Evolutionary conservation across 1,140 invertebrate genomes (phyloP).

Genomic region (Varroa destructor): DNA sequence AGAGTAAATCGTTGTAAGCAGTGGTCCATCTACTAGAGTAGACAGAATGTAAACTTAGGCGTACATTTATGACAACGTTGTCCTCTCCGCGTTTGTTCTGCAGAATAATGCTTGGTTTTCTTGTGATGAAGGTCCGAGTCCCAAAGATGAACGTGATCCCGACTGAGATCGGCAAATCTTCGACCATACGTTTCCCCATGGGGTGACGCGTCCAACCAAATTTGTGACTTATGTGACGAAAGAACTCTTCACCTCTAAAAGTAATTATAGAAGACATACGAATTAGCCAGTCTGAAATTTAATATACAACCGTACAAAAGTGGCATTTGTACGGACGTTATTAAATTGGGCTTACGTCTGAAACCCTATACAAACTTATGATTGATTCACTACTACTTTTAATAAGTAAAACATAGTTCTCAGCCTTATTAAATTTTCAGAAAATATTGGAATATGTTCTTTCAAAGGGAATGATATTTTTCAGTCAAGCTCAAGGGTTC

Average conservation of each 20-base stretch:
- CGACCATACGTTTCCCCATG: constrained; percentile 62
- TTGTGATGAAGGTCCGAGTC: constrained; percentile 82
- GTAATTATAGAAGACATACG: neutral
- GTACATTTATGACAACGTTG: constrained; percentile 68
- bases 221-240: constrained; percentile 71
- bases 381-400: neutral
- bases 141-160: constrained; percentile 87
- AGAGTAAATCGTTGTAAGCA: too few species aligned
- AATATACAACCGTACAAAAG: neutral
- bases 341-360: neutral
- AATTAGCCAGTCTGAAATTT: too few species aligned
- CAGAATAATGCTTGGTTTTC: constrained; percentile 60
- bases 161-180: constrained; percentile 54
- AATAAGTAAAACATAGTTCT: neutral
- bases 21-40: too few species aligned
- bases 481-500: too few species aligned
- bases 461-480: neutral
- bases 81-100: constrained; percentile 52
- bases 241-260: constrained; percentile 73
- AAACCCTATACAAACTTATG: neutral
- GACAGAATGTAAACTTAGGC: constrained; percentile 13
- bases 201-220: constrained; percentile 93
- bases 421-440: neutral
- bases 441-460: neutral
- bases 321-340: neutral